Evolutionary conservation across 2,888 invertebrate species (phyloP).

Genomic region (Neoascia interrupta): DNA sequence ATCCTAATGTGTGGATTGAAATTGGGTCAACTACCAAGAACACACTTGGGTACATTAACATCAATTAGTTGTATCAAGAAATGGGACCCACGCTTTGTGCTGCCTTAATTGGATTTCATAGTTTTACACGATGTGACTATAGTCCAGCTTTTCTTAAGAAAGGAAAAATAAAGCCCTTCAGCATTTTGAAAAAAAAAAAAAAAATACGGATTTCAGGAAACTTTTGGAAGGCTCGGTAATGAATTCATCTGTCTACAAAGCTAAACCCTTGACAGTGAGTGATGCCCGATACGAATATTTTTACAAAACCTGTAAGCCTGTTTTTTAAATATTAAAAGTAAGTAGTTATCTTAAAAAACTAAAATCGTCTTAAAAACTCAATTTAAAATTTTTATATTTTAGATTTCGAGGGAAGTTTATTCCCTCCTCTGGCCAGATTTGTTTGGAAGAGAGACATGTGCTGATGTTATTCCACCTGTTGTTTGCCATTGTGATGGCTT

Average conservation of each 20-base stretch:
- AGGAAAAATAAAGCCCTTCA: not conserved
- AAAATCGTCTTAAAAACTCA: not conserved
- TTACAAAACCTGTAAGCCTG: not conserved
- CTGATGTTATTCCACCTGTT: too few relatives aligned
- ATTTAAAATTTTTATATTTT: not conserved
- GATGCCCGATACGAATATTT: not conserved
- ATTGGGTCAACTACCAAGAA: not conserved
- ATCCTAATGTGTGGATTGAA: not conserved
- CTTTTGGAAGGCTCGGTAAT: not conserved
- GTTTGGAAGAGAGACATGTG: too few relatives aligned
- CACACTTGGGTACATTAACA: not conserved
- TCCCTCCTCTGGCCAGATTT: too few relatives aligned
- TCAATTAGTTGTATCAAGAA: conserved; percentile 2
- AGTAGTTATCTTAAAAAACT: not conserved
- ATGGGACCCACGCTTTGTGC: not conserved
- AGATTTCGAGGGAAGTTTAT: not conserved
- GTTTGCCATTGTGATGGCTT: too few relatives aligned
- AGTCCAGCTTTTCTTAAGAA: not conserved
- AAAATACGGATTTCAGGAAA: not conserved
- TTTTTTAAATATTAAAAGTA: not conserved
- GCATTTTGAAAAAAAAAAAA: not conserved
- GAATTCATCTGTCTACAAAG: not conserved
- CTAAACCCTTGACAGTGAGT: not conserved
- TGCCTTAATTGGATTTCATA: not conserved
- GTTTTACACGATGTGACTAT: not conserved